A percentile compares a stretch with the other conserved stretches of the same genome.
Evolutionary conservation across 2,113 vertebrate genomes (phyloP).

Genomic region (Cyrtonyx montezumae): DNA sequence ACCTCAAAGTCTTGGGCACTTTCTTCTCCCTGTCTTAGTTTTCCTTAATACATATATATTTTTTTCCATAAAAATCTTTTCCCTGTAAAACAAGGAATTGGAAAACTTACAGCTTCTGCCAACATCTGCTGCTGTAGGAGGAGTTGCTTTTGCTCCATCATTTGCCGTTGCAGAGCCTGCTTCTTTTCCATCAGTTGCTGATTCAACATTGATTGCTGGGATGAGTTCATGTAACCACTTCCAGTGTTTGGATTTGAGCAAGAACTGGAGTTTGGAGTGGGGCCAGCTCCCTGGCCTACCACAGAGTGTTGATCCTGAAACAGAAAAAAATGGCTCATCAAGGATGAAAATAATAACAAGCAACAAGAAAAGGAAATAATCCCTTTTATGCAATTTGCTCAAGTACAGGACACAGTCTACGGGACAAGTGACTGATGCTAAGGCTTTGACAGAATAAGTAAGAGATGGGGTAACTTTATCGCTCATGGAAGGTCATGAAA

Average conservation of each 20-base stretch:
- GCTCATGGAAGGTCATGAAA: background rate
- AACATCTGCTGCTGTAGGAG: slow-evolving; percentile 86
- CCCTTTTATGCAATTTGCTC: slow-evolving; percentile 35
- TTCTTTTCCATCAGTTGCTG: slow-evolving; percentile 85
- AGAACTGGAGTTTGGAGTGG: slow-evolving; percentile 77
- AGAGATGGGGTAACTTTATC: background rate
- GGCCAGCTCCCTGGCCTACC: slow-evolving; percentile 76
- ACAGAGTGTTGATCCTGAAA: slow-evolving; percentile 82
- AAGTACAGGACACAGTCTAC: slow-evolving; percentile 19
- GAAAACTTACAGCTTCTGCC: slow-evolving; percentile 81
- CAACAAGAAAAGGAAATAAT: slow-evolving; percentile 42
- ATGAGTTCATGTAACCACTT: slow-evolving; percentile 80
- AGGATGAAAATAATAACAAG: slow-evolving; percentile 66
- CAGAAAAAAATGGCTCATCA: slow-evolving; percentile 51
- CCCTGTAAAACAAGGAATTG: slow-evolving; percentile 18
- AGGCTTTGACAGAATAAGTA: background rate
- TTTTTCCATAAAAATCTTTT: background rate
- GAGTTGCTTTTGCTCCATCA: slow-evolving; percentile 82
- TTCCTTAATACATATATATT: background rate
- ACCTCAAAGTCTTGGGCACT: background rate
- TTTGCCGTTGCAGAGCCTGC: slow-evolving; percentile 84
- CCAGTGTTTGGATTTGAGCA: slow-evolving; percentile 81
- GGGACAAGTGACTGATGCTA: background rate
- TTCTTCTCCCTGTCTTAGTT: background rate
- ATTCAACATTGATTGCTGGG: slow-evolving; percentile 82